phyloP scores from a whole-genome alignment of 2,797 vertebrate species.

The Liparis tanakae region DNA sequence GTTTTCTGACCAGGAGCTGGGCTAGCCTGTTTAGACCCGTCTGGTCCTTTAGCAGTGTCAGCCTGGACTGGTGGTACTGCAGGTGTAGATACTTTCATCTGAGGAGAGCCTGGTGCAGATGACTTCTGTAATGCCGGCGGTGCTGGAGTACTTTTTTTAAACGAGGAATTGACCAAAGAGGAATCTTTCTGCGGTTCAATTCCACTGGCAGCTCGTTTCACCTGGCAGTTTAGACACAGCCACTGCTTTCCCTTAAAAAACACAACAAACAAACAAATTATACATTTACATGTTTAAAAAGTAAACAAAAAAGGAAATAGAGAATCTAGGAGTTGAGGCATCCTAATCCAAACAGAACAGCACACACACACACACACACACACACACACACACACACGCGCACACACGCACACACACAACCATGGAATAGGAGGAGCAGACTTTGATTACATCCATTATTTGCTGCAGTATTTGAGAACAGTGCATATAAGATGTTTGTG shows the following conservation, averaged over 20 bases:
- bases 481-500: not conserved
- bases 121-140: conserved; percentile 64
- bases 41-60: conserved; percentile 72
- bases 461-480: not conserved
- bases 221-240: conserved; percentile 98
- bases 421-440: not conserved
- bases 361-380: not conserved
- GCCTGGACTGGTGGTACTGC: conserved; percentile 65
- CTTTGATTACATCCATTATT: conserved; percentile 3
- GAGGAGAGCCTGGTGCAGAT: conserved; percentile 66
- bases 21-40: conserved; percentile 51
- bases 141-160: conserved; percentile 72
- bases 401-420: not conserved
- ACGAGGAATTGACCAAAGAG: conserved; percentile 28
- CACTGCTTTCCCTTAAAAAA: conserved; percentile 80
- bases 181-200: conserved; percentile 75
- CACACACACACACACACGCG: conserved; percentile 4
- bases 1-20: conserved; percentile 74
- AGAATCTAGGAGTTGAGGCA: not conserved
- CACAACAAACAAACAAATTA: conserved; percentile 25
- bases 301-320: not conserved
- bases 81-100: conserved; percentile 52
- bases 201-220: conserved; percentile 86
- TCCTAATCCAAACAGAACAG: conserved; percentile 2
- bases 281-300: not conserved